These are phyloP conservation scores for Uria aalge DNA, from an alignment of 2,113 vertebrate genomes.

Conservation along the genomic window DNA sequence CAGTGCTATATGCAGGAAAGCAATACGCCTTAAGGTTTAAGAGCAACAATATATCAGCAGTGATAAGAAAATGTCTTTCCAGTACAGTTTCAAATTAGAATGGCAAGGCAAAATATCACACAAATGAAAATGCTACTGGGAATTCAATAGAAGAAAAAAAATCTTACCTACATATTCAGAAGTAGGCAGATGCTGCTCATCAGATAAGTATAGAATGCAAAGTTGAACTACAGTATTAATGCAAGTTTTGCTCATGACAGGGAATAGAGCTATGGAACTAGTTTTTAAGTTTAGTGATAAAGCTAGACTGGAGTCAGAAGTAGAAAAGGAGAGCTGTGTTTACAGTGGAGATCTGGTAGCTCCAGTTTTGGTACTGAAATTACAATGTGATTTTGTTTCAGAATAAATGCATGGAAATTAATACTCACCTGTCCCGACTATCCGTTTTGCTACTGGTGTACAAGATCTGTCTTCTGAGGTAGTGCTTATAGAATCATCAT, in stretches of 20 bases:
- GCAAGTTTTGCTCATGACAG: background rate
- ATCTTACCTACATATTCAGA: background rate
- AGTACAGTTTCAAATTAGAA: background rate
- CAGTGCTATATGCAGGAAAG: background rate
- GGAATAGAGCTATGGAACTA: background rate
- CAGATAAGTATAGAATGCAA: background rate
- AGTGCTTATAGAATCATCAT: conserved; percentile 61
- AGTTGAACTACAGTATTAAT: background rate
- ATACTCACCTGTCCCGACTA: conserved; percentile 27
- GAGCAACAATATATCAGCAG: background rate
- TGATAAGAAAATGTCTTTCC: background rate
- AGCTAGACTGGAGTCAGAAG: background rate
- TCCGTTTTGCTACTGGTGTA: background rate
- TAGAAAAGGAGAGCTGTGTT: background rate
- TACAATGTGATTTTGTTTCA: background rate
- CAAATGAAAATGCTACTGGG: background rate
- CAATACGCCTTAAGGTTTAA: background rate
- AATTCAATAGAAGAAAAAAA: background rate
- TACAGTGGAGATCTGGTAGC: background rate
- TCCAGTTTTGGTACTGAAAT: background rate
- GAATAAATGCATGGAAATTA: background rate
- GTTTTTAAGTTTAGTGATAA: background rate
- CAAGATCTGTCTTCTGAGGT: conserved; percentile 61
- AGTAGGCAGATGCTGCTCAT: background rate
- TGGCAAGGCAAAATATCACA: background rate